These are phyloP conservation scores for Thomomys bottae DNA, from an alignment of 2,113 vertebrate species.

Conservation along the genomic window DNA sequence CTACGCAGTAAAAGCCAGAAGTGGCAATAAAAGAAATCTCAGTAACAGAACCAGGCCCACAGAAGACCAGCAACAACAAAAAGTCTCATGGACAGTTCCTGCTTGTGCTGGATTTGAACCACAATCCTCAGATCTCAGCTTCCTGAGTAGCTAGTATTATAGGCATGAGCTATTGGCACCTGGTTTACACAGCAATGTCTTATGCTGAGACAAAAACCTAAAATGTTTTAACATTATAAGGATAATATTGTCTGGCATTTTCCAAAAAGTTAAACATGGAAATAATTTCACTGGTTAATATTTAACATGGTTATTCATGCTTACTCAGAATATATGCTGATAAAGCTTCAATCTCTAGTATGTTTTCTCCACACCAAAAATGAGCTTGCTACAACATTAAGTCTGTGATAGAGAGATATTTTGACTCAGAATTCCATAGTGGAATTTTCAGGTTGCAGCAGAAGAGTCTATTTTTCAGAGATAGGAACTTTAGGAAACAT, in stretches of 20 bases:
- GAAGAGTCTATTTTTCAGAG: conserved; percentile 26
- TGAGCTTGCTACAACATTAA: neutral
- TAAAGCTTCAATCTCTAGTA: conserved; percentile 19
- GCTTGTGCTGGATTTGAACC: no score
- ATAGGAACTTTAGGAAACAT: conserved; percentile 35
- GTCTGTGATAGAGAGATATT: neutral
- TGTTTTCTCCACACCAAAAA: conserved; percentile 39
- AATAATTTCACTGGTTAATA: conserved; percentile 58
- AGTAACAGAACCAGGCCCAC: no score
- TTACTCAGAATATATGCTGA: conserved; percentile 47
- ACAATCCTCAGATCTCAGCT: no score
- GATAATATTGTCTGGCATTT: conserved; percentile 53
- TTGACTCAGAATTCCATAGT: conserved; percentile 44
- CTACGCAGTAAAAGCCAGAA: no score
- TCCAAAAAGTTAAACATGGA: conserved; percentile 53
- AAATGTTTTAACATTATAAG: conserved; percentile 33
- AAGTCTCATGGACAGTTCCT: no score
- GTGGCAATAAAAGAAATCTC: no score
- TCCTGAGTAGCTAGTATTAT: no score
- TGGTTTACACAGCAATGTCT: no score
- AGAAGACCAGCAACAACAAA: no score
- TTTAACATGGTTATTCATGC: conserved; percentile 30
- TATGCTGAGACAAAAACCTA: conserved; percentile 46
- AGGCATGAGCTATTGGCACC: no score
- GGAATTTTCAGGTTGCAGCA: conserved; percentile 26